phyloP scores from a whole-genome alignment of 2,888 invertebrate genomes.

The Tenthredo livida region DNA sequence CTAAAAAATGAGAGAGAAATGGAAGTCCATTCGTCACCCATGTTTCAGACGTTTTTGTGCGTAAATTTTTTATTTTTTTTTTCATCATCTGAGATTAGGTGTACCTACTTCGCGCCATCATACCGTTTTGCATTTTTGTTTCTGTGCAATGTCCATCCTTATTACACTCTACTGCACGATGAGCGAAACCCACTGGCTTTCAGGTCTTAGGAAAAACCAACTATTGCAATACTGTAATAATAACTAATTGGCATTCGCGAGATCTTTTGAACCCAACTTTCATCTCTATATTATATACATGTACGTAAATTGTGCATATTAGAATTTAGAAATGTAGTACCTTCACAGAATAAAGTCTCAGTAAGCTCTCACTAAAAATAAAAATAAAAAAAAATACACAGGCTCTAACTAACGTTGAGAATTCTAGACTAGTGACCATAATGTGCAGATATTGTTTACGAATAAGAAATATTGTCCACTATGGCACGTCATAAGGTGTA shows the following conservation, averaged over 20 bases:
- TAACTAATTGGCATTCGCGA: neutral
- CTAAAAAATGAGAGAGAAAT: neutral
- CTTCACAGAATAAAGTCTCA: neutral
- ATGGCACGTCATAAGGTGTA: neutral
- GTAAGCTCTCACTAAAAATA: neutral
- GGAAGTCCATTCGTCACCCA: neutral
- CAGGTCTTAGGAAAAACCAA: neutral
- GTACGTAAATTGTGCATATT: neutral
- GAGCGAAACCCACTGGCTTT: neutral
- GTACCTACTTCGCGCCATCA: neutral
- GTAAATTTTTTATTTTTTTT: neutral
- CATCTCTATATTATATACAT: neutral
- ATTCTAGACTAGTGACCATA: neutral
- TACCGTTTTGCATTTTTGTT: neutral
- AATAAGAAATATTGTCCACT: neutral
- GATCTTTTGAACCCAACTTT: slow-evolving; percentile 7
- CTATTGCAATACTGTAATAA: neutral
- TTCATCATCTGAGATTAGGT: neutral
- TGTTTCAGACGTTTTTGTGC: neutral
- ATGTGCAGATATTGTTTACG: neutral
- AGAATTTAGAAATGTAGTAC: neutral
- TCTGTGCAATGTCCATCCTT: neutral
- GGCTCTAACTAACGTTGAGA: neutral
- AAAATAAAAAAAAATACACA: neutral
- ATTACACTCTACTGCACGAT: neutral